Evolutionary conservation across 2,888 invertebrate species (phyloP).

Genomic region (Nymphalis c-album): DNA sequence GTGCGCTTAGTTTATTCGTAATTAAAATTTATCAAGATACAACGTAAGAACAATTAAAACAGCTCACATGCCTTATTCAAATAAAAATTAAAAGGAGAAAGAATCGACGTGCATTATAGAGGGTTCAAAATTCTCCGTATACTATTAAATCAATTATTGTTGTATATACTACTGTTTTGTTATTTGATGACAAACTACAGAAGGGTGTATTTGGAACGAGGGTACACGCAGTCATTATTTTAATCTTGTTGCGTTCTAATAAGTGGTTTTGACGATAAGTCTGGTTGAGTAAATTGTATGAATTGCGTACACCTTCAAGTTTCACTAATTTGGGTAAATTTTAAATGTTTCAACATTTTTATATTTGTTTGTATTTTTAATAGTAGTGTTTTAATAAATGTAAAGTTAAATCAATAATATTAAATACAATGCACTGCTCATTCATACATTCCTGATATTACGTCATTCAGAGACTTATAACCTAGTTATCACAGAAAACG

Average conservation of each 20-base stretch:
- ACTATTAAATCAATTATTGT: constrained; percentile 11
- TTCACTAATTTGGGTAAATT: neutral
- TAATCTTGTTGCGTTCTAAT: constrained; percentile 12
- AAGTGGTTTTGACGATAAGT: constrained; percentile 17
- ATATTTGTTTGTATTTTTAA: too few relatives aligned
- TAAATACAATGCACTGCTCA: neutral
- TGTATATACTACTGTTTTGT: neutral
- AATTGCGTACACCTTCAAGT: neutral
- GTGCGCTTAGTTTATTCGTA: too few relatives aligned
- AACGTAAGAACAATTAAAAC: too few relatives aligned
- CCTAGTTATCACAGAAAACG: constrained; percentile 14
- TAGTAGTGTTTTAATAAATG: too few relatives aligned
- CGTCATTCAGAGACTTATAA: constrained; percentile 15
- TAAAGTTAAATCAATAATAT: too few relatives aligned
- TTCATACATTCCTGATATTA: constrained; percentile 9
- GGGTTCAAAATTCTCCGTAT: constrained; percentile 3
- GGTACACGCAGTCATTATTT: neutral
- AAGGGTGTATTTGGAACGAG: constrained; percentile 3
- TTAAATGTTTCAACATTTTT: too few relatives aligned
- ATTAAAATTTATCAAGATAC: too few relatives aligned
- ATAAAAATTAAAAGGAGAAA: neutral
- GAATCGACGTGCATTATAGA: neutral
- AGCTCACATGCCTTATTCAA: neutral
- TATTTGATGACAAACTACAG: constrained; percentile 4
- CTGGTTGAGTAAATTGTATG: constrained; percentile 5